Evolutionary conservation across 2,113 vertebrate species (phyloP).

Genomic region (Perca schrenkii): DNA sequence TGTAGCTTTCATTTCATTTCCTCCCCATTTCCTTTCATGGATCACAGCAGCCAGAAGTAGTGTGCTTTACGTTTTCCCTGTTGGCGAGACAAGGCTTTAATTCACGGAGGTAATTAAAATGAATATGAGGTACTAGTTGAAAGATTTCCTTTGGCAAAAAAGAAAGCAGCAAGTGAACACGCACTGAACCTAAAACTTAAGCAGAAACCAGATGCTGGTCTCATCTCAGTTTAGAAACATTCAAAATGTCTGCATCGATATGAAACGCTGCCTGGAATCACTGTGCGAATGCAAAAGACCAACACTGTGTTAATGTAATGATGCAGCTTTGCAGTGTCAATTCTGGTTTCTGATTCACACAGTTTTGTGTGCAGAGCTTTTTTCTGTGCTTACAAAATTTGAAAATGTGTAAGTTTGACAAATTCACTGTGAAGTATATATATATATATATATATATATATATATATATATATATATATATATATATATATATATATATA

Average conservation of each 20-base stretch:
- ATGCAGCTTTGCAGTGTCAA: not conserved
- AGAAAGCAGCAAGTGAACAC: slow-evolving; percentile 19
- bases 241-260: not conserved
- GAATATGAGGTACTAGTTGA: slow-evolving; percentile 22
- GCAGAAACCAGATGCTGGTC: slow-evolving; percentile 40
- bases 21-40: slow-evolving; percentile 38
- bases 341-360: slow-evolving; percentile 11
- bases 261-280: not conserved
- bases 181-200: slow-evolving; percentile 44
- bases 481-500: too few species aligned
- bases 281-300: not conserved
- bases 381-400: slow-evolving; percentile 9
- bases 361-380: not conserved
- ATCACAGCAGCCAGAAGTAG: slow-evolving; percentile 42
- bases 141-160: slow-evolving; percentile 33
- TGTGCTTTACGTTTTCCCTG: slow-evolving; percentile 21
- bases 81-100: slow-evolving; percentile 18
- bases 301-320: not conserved
- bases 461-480: too few species aligned
- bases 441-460: too few species aligned
- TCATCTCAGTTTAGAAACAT: slow-evolving; percentile 21
- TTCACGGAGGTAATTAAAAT: slow-evolving; percentile 45
- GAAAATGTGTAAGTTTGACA: not conserved
- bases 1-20: slow-evolving; percentile 23
- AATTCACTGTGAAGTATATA: too few species aligned